phyloP scores from a whole-genome alignment of 2,113 vertebrate genomes.

The Onychostruthus taczanowskii region DNA sequence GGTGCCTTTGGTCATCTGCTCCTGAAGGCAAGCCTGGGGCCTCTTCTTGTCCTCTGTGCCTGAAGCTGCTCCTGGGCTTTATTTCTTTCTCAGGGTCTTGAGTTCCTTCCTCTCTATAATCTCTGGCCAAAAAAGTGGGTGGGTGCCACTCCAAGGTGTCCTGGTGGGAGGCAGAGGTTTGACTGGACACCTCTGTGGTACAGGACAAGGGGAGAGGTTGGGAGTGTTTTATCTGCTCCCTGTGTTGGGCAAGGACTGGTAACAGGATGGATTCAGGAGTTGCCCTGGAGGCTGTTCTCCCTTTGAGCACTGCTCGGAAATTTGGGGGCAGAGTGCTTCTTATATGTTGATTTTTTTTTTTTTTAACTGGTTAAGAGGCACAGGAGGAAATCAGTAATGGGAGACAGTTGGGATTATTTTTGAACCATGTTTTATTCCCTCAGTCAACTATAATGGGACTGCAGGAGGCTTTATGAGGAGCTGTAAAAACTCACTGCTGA shows the following conservation, averaged over 20 bases:
- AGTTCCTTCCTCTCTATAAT: fast-evolving
- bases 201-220: background rate
- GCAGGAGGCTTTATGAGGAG: conserved; percentile 58
- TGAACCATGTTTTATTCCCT: conserved; percentile 24
- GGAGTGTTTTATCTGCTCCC: background rate
- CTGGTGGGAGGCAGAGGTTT: background rate
- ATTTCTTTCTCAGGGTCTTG: background rate
- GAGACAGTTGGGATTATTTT: conserved; percentile 31
- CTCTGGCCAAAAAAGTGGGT: background rate
- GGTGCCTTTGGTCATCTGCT: background rate
- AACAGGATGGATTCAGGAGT: background rate
- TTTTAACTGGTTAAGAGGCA: background rate
- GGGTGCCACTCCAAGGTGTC: fast-evolving
- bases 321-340: background rate
- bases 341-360: background rate
- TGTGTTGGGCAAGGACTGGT: fast-evolving
- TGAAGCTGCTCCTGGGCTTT: background rate
- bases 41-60: fast-evolving
- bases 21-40: background rate
- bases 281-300: background rate
- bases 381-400: conserved; percentile 3
- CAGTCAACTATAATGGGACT: conserved; percentile 45
- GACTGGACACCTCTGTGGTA: fast-evolving
- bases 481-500: conserved; percentile 48
- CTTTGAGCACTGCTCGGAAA: background rate